Percentiles rank a stretch among this genome's conserved stretches.
Conservation (phyloP, 2,113 vertebrate genomes). For the Pelmatolapia mariae region DNA sequence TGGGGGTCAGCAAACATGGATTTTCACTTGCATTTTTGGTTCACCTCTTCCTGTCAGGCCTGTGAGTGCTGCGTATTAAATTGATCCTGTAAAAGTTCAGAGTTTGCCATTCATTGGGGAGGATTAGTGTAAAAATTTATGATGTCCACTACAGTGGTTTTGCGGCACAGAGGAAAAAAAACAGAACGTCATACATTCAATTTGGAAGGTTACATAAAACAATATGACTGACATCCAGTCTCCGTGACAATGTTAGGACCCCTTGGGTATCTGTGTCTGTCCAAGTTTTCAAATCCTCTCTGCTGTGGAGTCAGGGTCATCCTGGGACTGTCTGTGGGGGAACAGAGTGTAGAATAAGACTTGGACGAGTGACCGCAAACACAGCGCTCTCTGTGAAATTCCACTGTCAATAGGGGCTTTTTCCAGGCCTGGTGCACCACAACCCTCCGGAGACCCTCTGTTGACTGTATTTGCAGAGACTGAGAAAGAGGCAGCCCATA, state of each 20-base stretch:
- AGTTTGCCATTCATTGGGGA: background rate
- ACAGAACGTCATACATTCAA: background rate
- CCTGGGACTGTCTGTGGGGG: background rate
- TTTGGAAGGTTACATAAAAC: background rate
- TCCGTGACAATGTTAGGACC: background rate
- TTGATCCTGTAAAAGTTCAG: background rate
- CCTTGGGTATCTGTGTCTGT: background rate
- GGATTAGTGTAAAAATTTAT: background rate
- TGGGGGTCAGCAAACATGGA: background rate
- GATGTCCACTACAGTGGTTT: background rate
- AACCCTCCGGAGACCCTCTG: conserved; percentile 22
- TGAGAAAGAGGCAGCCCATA: background rate
- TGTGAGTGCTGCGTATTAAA: background rate
- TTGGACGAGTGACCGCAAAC: conserved; percentile 34
- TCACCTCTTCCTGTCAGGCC: background rate
- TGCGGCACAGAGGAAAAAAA: background rate
- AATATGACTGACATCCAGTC: background rate
- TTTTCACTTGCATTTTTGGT: background rate
- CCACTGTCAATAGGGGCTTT: conserved; percentile 58
- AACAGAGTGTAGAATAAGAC: conserved; percentile 2
- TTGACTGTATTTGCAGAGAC: conserved; percentile 30
- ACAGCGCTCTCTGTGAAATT: conserved; percentile 40
- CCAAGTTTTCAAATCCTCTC: background rate
- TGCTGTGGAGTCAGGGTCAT: conserved; percentile 25
- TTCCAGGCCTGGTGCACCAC: conserved; percentile 36